phyloP scores from a whole-genome alignment of 2,113 vertebrate species.

The Neopipo cinnamomea region DNA sequence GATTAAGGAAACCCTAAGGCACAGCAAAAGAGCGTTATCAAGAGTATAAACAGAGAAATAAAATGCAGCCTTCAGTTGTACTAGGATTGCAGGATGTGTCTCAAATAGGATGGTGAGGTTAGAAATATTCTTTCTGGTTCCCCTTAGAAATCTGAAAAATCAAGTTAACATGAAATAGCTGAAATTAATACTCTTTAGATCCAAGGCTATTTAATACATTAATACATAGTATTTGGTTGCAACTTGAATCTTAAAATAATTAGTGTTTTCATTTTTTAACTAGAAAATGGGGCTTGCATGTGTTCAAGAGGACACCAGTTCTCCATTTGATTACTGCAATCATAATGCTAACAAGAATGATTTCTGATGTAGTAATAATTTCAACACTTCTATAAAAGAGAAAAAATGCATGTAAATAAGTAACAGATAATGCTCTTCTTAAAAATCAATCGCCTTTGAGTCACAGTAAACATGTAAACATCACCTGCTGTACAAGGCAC shows the following conservation, averaged over 20 bases:
- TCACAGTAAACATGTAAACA: neutral
- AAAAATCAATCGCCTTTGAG: neutral
- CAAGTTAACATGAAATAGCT: neutral
- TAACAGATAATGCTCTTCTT: neutral
- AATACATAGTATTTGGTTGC: neutral
- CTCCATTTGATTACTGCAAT: neutral
- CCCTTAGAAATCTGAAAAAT: neutral
- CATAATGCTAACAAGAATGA: neutral
- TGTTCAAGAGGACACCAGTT: neutral
- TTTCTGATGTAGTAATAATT: neutral
- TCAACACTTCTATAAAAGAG: neutral
- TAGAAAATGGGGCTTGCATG: neutral
- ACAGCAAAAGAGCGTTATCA: neutral
- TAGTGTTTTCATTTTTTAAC: neutral
- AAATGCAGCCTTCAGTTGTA: neutral
- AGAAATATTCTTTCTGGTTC: neutral
- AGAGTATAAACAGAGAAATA: neutral
- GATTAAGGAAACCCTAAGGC: neutral
- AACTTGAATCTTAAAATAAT: neutral
- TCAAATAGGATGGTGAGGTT: neutral
- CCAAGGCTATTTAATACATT: neutral
- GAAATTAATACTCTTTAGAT: neutral
- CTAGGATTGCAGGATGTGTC: neutral
- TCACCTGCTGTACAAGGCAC: neutral
- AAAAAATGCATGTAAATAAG: neutral